phyloP scores from a whole-genome alignment of 2,888 invertebrate genomes.

The Tortrix viridana region DNA sequence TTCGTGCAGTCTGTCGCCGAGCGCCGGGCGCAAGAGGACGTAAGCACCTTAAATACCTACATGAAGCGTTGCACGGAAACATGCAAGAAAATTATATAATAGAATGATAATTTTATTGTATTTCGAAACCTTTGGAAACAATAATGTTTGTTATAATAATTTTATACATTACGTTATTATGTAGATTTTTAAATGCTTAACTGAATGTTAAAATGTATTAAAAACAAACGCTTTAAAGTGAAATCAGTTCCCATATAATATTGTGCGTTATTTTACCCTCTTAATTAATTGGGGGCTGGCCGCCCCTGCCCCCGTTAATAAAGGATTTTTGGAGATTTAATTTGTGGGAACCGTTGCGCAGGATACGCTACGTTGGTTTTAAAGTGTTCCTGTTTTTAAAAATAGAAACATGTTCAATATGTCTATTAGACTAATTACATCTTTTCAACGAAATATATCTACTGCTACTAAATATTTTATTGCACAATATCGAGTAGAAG shows the following conservation, averaged over 20 bases:
- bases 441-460: no score
- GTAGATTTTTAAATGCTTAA: constrained; percentile 23
- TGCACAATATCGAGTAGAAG: no score
- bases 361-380: constrained; percentile 58
- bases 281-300: constrained; percentile 67
- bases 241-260: constrained; percentile 75
- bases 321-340: constrained; percentile 70
- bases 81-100: not conserved
- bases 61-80: not conserved
- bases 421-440: no score
- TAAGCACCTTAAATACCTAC: constrained; percentile 18
- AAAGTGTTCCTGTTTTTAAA: constrained; percentile 55
- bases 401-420: not conserved
- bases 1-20: constrained; percentile 47
- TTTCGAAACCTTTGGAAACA: not conserved
- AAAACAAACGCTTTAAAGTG: constrained; percentile 44
- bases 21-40: constrained; percentile 9
- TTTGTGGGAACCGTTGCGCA: constrained; percentile 74
- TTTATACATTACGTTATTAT: not conserved
- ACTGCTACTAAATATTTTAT: no score
- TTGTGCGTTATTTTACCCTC: constrained; percentile 68
- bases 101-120: no score
- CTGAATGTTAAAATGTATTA: constrained; percentile 16
- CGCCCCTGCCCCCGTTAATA: constrained; percentile 56
- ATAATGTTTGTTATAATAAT: not conserved